Conservation (phyloP, 2,113 vertebrate genomes). For the Mormoops blainvillei region DNA sequence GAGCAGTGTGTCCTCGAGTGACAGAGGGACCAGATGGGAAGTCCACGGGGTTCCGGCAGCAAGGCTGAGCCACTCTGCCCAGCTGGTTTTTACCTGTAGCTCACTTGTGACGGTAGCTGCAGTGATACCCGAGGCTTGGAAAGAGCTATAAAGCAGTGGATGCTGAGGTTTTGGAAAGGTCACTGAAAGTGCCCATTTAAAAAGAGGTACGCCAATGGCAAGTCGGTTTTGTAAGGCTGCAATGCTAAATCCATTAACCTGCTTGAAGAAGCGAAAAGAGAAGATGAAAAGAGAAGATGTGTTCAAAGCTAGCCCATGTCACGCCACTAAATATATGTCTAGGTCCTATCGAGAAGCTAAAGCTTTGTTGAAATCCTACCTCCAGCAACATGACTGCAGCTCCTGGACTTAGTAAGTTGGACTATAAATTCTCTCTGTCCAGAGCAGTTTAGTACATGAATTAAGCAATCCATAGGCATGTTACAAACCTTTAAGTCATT, state of each 20-base stretch:
- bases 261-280: conserved; percentile 78
- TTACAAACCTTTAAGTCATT: neutral
- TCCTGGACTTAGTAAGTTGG: too few species aligned
- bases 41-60: conserved; percentile 84
- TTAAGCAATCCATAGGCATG: neutral
- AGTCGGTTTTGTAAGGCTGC: conserved; percentile 88
- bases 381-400: conserved; percentile 80
- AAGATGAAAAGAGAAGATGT: conserved; percentile 81
- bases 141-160: conserved; percentile 81
- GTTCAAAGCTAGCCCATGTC: conserved; percentile 76
- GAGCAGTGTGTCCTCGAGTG: conserved; percentile 84
- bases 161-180: conserved; percentile 77
- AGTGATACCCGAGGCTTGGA: conserved; percentile 78
- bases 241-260: conserved; percentile 85
- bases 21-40: conserved; percentile 88
- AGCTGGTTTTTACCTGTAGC: conserved; percentile 83
- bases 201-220: conserved; percentile 83
- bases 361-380: conserved; percentile 80
- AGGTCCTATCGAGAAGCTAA: conserved; percentile 86
- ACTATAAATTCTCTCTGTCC: conserved; percentile 77
- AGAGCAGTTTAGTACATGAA: conserved; percentile 77
- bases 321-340: conserved; percentile 82
- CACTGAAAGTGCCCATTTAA: conserved; percentile 84
- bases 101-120: conserved; percentile 79
- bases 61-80: conserved; percentile 84